phyloP scores from a whole-genome alignment of 2,888 invertebrate species.

The Nomada ferruginata region DNA sequence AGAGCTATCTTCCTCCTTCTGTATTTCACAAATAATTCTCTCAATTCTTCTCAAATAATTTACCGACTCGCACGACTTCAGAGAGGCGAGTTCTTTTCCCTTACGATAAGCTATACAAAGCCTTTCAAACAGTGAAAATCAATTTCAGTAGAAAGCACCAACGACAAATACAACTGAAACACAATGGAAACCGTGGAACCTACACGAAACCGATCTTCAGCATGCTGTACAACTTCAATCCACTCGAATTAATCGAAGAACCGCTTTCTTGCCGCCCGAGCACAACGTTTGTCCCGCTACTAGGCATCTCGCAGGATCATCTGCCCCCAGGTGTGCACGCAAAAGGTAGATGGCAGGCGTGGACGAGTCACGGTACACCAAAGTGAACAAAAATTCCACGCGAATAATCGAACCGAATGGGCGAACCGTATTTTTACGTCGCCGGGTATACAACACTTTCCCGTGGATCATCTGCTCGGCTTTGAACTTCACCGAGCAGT shows the following conservation, averaged over 20 bases:
- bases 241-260: neutral
- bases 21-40: too few relatives aligned
- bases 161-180: too few relatives aligned
- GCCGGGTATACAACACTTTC: conserved; percentile 37
- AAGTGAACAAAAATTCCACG: conserved; percentile 2
- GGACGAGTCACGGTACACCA: neutral
- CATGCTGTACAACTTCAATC: neutral
- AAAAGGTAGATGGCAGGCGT: neutral
- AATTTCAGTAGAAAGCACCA: too few relatives aligned
- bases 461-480: conserved; percentile 21
- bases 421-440: neutral
- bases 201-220: neutral
- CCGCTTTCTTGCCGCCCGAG: neutral
- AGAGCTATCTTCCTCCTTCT: too few relatives aligned
- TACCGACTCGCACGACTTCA: too few relatives aligned
- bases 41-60: too few relatives aligned
- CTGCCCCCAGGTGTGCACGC: too few relatives aligned
- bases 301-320: neutral
- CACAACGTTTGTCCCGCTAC: neutral
- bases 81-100: too few relatives aligned
- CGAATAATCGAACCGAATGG: conserved; percentile 4
- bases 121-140: too few relatives aligned
- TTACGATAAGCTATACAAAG: too few relatives aligned
- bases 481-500: conserved; percentile 52
- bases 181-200: neutral